Conservation (phyloP, 2,113 vertebrate species). For the Dipodomys stephensi region DNA sequence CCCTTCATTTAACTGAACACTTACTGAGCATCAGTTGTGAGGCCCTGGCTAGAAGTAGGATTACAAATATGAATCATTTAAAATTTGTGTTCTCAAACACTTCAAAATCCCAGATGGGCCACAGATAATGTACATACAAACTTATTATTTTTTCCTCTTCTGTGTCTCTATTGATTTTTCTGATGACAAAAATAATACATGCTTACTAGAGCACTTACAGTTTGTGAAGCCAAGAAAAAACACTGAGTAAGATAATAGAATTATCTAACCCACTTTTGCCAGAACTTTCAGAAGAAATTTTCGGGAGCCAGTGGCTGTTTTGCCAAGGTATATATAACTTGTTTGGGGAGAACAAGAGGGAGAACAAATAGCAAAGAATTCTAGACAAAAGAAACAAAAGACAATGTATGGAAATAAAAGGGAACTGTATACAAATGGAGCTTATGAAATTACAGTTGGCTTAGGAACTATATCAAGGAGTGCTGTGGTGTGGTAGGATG, state of each 20-base stretch:
- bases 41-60: neutral
- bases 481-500: neutral
- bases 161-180: slow-evolving; percentile 39
- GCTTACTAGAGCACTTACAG: neutral
- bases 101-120: neutral
- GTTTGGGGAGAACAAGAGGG: neutral
- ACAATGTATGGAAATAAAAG: neutral
- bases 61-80: slow-evolving; percentile 47
- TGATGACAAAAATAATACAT: slow-evolving; percentile 10
- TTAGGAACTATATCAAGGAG: neutral
- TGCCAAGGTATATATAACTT: neutral
- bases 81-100: slow-evolving; percentile 17
- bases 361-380: neutral
- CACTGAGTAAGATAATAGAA: neutral
- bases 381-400: neutral
- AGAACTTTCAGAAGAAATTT: neutral
- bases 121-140: neutral
- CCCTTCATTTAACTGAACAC: slow-evolving; percentile 32
- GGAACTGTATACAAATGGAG: neutral
- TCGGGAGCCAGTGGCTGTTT: neutral
- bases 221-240: neutral
- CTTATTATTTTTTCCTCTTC: slow-evolving; percentile 38
- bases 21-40: slow-evolving; percentile 26
- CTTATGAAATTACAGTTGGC: neutral
- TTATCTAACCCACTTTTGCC: neutral